These are phyloP conservation scores for Thumatha senex DNA, from an alignment of 2,888 invertebrate genomes.

Conservation along the genomic window DNA sequence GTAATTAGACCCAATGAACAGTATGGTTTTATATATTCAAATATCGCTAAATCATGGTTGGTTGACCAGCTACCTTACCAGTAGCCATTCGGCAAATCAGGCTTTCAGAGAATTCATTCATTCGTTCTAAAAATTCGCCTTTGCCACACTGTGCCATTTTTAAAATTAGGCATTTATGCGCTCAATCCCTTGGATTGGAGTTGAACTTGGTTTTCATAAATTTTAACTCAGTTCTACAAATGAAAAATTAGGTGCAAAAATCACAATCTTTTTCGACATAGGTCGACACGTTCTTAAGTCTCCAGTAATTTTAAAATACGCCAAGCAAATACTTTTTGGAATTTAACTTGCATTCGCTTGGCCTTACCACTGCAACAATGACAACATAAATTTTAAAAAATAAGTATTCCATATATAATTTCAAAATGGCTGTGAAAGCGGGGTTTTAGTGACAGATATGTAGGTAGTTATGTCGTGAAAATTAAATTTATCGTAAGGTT, in stretches of 20 bases:
- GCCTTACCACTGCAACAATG: conserved; percentile 55
- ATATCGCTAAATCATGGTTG: too few relatives aligned
- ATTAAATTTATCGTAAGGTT: conserved; percentile 43
- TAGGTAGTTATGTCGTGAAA: too few relatives aligned
- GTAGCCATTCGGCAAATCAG: too few relatives aligned
- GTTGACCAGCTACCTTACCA: too few relatives aligned
- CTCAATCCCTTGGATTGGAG: too few relatives aligned
- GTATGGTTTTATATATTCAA: too few relatives aligned
- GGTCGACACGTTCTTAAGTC: neutral
- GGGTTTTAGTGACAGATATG: conserved; percentile 52
- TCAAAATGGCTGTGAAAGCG: conserved; percentile 58
- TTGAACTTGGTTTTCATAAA: neutral
- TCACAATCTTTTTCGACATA: conserved; percentile 12
- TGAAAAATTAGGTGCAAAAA: conserved; percentile 5
- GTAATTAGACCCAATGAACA: too few relatives aligned
- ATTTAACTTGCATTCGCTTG: conserved; percentile 50
- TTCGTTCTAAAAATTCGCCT: too few relatives aligned
- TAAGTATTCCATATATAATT: conserved; percentile 56
- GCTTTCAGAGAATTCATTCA: too few relatives aligned
- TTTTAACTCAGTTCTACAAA: too few relatives aligned
- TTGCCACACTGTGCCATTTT: too few relatives aligned
- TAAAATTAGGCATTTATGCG: too few relatives aligned
- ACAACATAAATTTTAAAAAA: conserved; percentile 44
- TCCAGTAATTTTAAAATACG: conserved; percentile 45
- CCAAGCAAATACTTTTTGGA: conserved; percentile 35